Conservation (phyloP, 92 coral and sea anemone genomes). For the Virgularia gustaviana region DNA sequence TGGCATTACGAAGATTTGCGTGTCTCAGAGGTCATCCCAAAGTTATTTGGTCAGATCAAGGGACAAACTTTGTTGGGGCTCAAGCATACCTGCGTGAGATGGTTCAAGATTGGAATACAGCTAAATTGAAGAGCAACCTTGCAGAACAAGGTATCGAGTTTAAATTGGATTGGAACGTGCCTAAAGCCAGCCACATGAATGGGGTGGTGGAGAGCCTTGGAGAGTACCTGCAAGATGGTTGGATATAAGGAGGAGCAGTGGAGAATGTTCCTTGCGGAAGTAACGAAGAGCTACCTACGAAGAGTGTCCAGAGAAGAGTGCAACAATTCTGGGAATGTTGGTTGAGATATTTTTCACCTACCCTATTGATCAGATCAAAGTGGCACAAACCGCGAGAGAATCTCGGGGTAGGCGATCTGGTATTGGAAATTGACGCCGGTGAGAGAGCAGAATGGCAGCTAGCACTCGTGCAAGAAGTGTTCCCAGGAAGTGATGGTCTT, state of each 20-base stretch:
- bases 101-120: constrained; percentile 1
- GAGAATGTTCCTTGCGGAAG: not conserved
- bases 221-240: no score
- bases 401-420: constrained; percentile 33
- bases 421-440: constrained; percentile 31
- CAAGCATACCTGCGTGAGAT: constrained; percentile 7
- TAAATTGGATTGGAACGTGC: constrained; percentile 35
- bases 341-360: constrained; percentile 50
- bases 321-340: constrained; percentile 38
- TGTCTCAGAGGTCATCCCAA: constrained; percentile 10
- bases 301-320: constrained; percentile 30
- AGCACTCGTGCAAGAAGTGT: constrained; percentile 10
- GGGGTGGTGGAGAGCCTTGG: constrained; percentile 8
- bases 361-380: constrained; percentile 43
- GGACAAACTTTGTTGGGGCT: constrained; percentile 17
- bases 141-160: constrained; percentile 27
- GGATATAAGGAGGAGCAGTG: no score
- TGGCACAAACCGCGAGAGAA: constrained; percentile 29
- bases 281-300: constrained; percentile 15
- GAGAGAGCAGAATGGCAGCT: constrained; percentile 44
- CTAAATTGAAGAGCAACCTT: not conserved
- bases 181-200: constrained; percentile 28
- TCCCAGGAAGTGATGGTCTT: constrained; percentile 20
- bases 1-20: not conserved
- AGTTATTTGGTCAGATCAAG: constrained; percentile 4